Base-by-base conservation (phyloP, 2,113 vertebrate genomes). In the Ceyx cyanopectus region DNA sequence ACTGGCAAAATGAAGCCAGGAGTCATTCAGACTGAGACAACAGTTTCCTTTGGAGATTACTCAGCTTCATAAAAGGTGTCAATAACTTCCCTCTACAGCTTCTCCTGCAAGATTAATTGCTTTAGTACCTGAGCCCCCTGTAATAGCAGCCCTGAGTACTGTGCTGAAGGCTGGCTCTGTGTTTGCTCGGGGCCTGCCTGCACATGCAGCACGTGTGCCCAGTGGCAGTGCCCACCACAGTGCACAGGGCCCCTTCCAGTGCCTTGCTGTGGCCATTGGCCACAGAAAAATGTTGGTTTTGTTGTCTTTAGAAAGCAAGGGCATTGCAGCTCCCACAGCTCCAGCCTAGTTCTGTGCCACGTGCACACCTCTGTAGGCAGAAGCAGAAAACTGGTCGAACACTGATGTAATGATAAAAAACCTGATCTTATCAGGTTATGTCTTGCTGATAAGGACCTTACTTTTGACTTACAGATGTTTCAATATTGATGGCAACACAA, bases 231-330 rank as follows among this genome's bases (percentile, higher is more conserved):
- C 50, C 37, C 1, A 1, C 12, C 0, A 0, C 24, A 1, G 63
- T 6, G 1, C 3, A 24, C 1, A 7, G 0, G 6, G 14, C 53
- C 61, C 5, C 0, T 40, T 37, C 50, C 1, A 0, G 0, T 2
- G 57, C 22, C 61, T 24, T 16, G 7, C 3, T 2, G 0, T 8
- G 3, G 15, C 69, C 24, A 3, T 5, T 14, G 37, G 37, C 37
- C 37, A 37, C 37, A 37, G 37, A 10, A 37, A 37, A 37, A 37
- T 37, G 37, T 37, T 37, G 37, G 9, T 37, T 37, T 10, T 37
- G 46, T 69, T 8, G 14, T 2, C 4, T 14, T 62, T 6, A 46
- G 68, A 54, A 86, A 70, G 2, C 56, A 3, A 16, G 19, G 62
- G 21, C 48, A 4, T 7, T 6, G 45, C n/a, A 6, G 17, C 5